phyloP scores from a whole-genome alignment of 2,113 vertebrate species.

The Pedionomus torquatus region DNA sequence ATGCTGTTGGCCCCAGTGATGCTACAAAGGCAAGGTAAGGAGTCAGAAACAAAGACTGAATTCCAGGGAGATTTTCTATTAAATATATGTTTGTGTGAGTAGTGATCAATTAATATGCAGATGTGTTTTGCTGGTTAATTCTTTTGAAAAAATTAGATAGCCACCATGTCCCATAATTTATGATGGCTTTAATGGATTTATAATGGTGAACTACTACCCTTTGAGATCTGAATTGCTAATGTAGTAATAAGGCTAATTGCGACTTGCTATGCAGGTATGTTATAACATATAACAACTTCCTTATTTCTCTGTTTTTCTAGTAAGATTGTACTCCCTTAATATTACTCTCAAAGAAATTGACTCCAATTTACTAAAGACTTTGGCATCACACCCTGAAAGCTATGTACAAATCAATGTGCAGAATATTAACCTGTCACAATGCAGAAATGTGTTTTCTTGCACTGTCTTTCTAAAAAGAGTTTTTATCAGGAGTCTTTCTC shows the following conservation, averaged over 20 bases:
- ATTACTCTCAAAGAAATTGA: not conserved
- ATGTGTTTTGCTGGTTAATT: not conserved
- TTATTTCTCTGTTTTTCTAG: not conserved
- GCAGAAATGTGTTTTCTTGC: conserved; percentile 54
- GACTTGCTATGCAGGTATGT: not conserved
- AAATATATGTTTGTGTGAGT: not conserved
- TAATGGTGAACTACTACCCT: not conserved
- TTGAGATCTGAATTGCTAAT: not conserved
- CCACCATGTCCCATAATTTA: not conserved
- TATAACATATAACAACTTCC: not conserved
- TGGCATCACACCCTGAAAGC: not conserved
- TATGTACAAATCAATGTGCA: conserved; percentile 38
- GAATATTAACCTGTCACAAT: conserved; percentile 59
- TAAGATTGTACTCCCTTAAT: not conserved
- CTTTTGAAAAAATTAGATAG: not conserved
- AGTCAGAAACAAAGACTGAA: not conserved
- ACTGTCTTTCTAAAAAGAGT: conserved; percentile 37
- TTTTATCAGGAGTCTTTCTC: conserved; percentile 24
- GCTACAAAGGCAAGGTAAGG: not conserved
- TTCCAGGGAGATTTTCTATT: not conserved
- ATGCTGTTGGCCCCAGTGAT: not conserved
- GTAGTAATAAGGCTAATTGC: not conserved
- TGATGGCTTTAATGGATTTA: not conserved
- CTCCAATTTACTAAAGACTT: conserved; percentile 1
- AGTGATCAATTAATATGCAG: not conserved